These are phyloP conservation scores for Micrasema minimum DNA, from an alignment of 1,140 invertebrate genomes.

Conservation along the genomic window DNA sequence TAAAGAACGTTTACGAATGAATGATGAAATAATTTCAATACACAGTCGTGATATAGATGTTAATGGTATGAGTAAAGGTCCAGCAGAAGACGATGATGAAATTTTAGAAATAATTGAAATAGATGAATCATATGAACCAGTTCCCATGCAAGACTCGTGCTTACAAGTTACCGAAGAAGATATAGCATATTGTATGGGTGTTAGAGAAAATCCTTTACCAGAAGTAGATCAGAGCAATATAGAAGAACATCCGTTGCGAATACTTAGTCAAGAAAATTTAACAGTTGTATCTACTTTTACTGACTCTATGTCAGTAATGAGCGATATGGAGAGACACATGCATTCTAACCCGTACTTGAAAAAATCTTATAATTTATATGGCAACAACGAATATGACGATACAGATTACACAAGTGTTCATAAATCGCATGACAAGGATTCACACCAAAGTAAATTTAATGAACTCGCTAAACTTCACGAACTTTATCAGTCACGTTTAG, in stretches of 20 bases:
- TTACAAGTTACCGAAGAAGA: constrained; percentile 92
- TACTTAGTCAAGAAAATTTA: constrained; percentile 89
- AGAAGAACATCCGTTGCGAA: constrained; percentile 85
- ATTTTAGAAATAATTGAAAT: constrained; percentile 86
- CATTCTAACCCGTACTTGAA: constrained; percentile 63
- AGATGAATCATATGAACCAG: constrained; percentile 81
- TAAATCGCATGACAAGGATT: constrained; percentile 54
- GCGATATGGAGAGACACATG: constrained; percentile 74
- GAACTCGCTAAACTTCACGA: constrained; percentile 73
- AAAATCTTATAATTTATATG: constrained; percentile 63
- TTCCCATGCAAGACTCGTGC: constrained; percentile 84
- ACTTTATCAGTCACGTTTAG: constrained; percentile 71
- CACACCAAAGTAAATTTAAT: constrained; percentile 68
- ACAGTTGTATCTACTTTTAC: constrained; percentile 89
- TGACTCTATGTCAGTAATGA: constrained; percentile 82
- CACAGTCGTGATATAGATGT: constrained; percentile 64
- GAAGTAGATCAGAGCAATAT: constrained; percentile 73
- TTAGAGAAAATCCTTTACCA: constrained; percentile 75
- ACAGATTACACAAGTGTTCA: constrained; percentile 44
- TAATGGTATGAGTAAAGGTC: constrained; percentile 64
- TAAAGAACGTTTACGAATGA: constrained; percentile 71
- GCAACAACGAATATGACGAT: constrained; percentile 58
- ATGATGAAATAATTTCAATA: constrained; percentile 64
- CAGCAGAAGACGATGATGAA: constrained; percentile 71
- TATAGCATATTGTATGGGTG: constrained; percentile 86